Evolutionary conservation across 2,888 invertebrate species (phyloP), one percentile per base, ranked within the genome.

Genomic region (Chymomyza caudatula): DNA sequence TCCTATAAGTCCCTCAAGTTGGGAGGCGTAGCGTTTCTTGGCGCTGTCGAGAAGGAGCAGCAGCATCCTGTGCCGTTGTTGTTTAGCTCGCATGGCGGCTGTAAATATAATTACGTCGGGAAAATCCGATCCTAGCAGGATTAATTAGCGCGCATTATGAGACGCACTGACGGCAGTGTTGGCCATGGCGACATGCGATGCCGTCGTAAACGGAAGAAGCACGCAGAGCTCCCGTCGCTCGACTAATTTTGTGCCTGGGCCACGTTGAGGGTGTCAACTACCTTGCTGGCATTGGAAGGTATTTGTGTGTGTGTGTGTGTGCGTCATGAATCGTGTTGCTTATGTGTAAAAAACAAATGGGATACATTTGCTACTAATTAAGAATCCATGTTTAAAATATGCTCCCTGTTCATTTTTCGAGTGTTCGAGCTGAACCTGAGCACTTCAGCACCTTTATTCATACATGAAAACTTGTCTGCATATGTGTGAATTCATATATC

Each of bases 111-210:
- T 88, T 88, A 88, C 82, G 82, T 81, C 78, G 78, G 84, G 75
- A 88, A 88, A 90, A 89, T 88, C 88, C 87, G 89, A 90, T 89
- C 88, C 90, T 89, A 87, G 80, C 84, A 85, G 90, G 90, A 90
- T 90, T 90, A 90, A 90, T 90, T 90, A 90, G 87, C 87, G 87
- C 77, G 83, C 87, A 89, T 90, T 90, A 90, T 88, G 87, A 87
- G 85, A 85, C 82, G 79, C 78, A 75, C 76, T 75, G 79, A 58
- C 76, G 64, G 60, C 65, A 63, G 53, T 37, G 51, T 11, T 37
- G 44, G 13, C 51, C 22, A 11, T 19, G 51, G 15, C 58, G 71
- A 69, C 73, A 75, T 73, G 70, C 71, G 67, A 72, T 71, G 67
- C 66, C 51, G 20, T 5, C 51, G 47, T 15, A 19, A 44, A 22